phyloP scores from a whole-genome alignment of 2,888 invertebrate species.

The Amblyjoppa fuscipennis region DNA sequence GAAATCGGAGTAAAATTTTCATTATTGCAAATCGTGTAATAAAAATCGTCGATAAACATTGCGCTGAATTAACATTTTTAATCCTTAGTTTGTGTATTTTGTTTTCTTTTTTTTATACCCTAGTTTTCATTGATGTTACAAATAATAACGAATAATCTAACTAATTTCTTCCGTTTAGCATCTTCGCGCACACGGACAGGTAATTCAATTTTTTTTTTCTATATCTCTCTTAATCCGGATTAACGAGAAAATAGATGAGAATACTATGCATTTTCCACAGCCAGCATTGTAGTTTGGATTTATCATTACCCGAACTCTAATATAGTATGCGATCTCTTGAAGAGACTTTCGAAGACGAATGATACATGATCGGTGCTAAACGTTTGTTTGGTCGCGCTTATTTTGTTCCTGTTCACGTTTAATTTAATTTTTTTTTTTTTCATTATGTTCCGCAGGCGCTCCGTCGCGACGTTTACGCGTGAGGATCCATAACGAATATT shows the following conservation, averaged over 20 bases:
- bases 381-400: conserved; percentile 27
- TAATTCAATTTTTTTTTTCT: conserved; percentile 36
- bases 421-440: background rate
- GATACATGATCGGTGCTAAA: conserved; percentile 39
- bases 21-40: conserved; percentile 44
- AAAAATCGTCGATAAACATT: conserved; percentile 32
- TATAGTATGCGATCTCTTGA: conserved; percentile 65
- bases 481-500: conserved; percentile 18
- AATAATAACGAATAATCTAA: conserved; percentile 54
- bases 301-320: conserved; percentile 70
- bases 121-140: conserved; percentile 47
- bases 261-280: conserved; percentile 75
- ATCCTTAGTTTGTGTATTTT: conserved; percentile 29
- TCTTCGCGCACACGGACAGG: conserved; percentile 45
- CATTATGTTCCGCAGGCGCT: background rate
- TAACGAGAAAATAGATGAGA: conserved; percentile 67
- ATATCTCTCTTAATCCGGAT: conserved; percentile 47
- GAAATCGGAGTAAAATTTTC: background rate
- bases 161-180: conserved; percentile 49
- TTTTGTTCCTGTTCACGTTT: background rate
- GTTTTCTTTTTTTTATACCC: conserved; percentile 17
- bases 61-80: conserved; percentile 19
- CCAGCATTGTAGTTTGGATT: conserved; percentile 76
- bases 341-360: conserved; percentile 64
- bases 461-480: conserved; percentile 9